Percentiles rank a stretch among this genome's conserved stretches.
Evolutionary conservation across 2,113 vertebrate species (phyloP).

Genomic region (Galemys pyrenaicus): DNA sequence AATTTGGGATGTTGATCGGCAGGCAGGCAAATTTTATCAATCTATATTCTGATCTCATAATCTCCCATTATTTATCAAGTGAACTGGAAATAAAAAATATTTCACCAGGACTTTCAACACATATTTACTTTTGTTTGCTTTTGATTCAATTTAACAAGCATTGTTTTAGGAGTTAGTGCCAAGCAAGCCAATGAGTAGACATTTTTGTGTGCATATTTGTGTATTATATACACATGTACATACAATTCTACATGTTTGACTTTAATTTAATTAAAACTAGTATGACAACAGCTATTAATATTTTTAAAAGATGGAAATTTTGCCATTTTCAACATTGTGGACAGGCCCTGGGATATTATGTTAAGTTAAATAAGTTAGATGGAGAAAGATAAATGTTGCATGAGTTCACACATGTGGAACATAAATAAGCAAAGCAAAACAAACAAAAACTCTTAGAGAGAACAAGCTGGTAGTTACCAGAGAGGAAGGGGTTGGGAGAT

Average conservation of each 20-base stretch:
- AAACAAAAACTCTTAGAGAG: not conserved
- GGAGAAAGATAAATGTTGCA: not conserved
- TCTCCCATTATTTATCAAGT: not conserved
- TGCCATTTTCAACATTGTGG: too few relatives aligned
- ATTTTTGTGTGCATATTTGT: not conserved
- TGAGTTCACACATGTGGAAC: not conserved
- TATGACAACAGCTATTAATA: too few relatives aligned
- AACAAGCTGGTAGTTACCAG: not conserved
- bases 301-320: too few relatives aligned
- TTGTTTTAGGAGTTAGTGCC: not conserved
- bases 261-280: not conserved
- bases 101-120: not conserved
- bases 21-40: not conserved
- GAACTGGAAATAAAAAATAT: not conserved
- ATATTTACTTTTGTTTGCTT: not conserved
- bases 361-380: too few relatives aligned
- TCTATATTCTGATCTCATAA: not conserved
- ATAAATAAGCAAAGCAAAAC: not conserved
- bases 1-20: not conserved
- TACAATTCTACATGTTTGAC: not conserved
- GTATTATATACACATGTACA: not conserved
- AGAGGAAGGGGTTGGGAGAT: not conserved
- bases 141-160: not conserved
- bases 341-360: too few relatives aligned
- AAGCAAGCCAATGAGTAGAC: not conserved